A percentile compares a stretch with the other conserved stretches of the same genome.
phyloP scores from a whole-genome alignment of 2,888 invertebrate species.

The Cephus runcator region DNA sequence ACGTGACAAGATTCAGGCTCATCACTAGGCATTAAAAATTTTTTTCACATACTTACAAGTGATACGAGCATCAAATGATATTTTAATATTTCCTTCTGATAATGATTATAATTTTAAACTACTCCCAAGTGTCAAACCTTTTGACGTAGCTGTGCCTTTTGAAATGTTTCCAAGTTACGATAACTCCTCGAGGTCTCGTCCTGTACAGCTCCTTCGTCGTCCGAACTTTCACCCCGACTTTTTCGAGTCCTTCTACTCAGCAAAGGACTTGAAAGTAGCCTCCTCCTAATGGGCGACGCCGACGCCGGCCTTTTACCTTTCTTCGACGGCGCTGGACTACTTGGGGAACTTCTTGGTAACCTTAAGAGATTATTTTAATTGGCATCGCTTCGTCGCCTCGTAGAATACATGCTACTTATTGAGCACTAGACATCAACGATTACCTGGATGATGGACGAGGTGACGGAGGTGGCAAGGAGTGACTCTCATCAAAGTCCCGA shows the following conservation, averaged over 20 bases:
- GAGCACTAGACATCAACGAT: no score
- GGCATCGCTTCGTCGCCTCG: not conserved
- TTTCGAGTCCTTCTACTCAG: slow-evolving; percentile 80
- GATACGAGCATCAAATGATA: no score
- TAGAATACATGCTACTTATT: not conserved
- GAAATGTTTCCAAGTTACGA: slow-evolving; percentile 89
- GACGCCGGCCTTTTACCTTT: slow-evolving; percentile 81
- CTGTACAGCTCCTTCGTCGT: slow-evolving; percentile 76
- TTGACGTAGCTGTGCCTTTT: slow-evolving; percentile 90
- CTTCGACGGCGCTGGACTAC: slow-evolving; percentile 78
- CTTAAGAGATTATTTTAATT: slow-evolving; percentile 62
- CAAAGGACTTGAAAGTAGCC: slow-evolving; percentile 84
- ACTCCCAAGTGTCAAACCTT: slow-evolving; percentile 71
- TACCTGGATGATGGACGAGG: slow-evolving; percentile 58
- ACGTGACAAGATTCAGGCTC: slow-evolving; percentile 23
- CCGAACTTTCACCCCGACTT: slow-evolving; percentile 84
- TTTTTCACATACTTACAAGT: not conserved
- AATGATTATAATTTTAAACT: no score
- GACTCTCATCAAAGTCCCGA: slow-evolving; percentile 61
- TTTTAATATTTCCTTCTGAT: no score
- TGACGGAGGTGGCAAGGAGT: slow-evolving; percentile 62
- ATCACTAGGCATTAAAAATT: not conserved
- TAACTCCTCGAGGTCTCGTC: slow-evolving; percentile 75
- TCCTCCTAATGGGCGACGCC: slow-evolving; percentile 81
- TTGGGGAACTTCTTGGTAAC: slow-evolving; percentile 81